Evolutionary conservation across 2,888 invertebrate genomes (phyloP).

Genomic region (Hypselothyrea guttata): DNA sequence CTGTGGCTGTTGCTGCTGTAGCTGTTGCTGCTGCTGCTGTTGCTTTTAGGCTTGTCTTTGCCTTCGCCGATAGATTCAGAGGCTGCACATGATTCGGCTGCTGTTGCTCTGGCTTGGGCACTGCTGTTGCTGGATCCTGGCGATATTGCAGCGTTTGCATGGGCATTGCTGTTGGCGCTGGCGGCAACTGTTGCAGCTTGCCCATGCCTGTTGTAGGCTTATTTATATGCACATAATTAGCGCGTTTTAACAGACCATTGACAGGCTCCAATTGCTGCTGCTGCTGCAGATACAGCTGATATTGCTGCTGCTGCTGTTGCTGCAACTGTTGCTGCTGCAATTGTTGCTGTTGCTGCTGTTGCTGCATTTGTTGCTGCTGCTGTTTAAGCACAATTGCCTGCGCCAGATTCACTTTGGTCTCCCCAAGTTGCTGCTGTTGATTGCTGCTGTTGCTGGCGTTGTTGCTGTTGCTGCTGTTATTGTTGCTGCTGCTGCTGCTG

Average conservation of each 20-base stretch:
- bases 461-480: constrained; percentile 57
- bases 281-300: constrained; percentile 39
- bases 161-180: constrained; percentile 55
- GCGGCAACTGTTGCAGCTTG: constrained; percentile 52
- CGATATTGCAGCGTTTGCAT: constrained; percentile 66
- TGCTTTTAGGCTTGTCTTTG: too few species aligned
- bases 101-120: constrained; percentile 55
- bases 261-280: constrained; percentile 58
- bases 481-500: constrained; percentile 60
- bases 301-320: constrained; percentile 60
- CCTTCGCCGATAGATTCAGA: constrained; percentile 73
- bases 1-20: constrained; percentile 22
- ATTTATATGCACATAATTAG: too few species aligned
- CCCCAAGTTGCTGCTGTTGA: constrained; percentile 53
- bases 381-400: constrained; percentile 82
- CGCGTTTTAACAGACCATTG: constrained; percentile 28
- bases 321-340: constrained; percentile 62
- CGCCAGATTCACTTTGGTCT: constrained; percentile 81
- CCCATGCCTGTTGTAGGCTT: too few species aligned
- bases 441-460: constrained; percentile 18
- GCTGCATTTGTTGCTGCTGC: constrained; percentile 70
- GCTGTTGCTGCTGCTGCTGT: constrained; percentile 24
- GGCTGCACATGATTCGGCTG: constrained; percentile 55
- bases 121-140: constrained; percentile 59
- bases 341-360: constrained; percentile 57